Evolutionary conservation across 2,888 invertebrate species (phyloP).

Genomic region (Microctonus aethiopoides): DNA sequence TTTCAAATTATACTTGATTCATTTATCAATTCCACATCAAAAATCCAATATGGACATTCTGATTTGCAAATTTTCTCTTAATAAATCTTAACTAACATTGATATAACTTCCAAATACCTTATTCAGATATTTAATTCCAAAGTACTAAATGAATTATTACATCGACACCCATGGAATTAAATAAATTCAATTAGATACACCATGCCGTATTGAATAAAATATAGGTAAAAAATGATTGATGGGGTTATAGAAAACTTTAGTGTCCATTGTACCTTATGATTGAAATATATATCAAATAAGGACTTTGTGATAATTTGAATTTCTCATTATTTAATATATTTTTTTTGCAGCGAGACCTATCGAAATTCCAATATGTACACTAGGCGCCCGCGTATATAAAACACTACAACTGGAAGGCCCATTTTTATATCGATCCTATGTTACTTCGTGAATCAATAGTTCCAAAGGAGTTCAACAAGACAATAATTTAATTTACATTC

Average conservation of each 20-base stretch:
- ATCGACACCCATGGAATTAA: background rate
- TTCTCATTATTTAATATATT: background rate
- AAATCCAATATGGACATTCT: too few relatives aligned
- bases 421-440: background rate
- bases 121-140: background rate
- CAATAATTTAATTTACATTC: slow-evolving; percentile 36
- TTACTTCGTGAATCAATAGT: background rate
- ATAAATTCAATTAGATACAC: background rate
- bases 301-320: background rate
- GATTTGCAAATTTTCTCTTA: too few relatives aligned
- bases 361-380: slow-evolving; percentile 2
- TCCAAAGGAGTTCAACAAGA: slow-evolving; percentile 34
- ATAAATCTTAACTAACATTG: too few relatives aligned
- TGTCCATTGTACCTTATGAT: background rate
- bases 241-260: background rate
- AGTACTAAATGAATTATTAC: background rate
- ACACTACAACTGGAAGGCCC: background rate
- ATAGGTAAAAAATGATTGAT: background rate
- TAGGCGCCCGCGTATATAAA: slow-evolving; percentile 1
- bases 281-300: too few relatives aligned
- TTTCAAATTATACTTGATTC: slow-evolving; percentile 21
- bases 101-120: too few relatives aligned
- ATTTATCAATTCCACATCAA: background rate
- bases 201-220: background rate
- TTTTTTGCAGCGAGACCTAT: background rate